Conservation (phyloP, 2,113 vertebrate genomes). For the Sakesphorus luctuosus region DNA sequence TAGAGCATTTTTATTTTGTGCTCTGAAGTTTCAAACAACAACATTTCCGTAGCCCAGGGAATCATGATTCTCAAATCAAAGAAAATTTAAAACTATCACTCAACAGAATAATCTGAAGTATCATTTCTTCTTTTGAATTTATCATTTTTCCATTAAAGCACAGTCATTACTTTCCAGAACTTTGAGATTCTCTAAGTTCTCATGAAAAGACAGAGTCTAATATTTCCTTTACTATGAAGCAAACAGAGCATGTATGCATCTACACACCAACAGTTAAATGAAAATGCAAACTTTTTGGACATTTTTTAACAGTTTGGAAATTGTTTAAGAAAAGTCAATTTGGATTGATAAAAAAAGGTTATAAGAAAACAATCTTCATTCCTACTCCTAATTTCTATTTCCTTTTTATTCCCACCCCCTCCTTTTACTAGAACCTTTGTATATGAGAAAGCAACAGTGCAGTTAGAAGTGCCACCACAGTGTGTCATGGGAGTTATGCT, state of each 20-base stretch:
- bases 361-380: neutral
- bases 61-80: neutral
- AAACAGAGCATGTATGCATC: neutral
- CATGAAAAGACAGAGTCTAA: neutral
- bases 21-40: neutral
- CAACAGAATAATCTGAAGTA: neutral
- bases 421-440: neutral
- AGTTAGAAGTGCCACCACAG: constrained; percentile 64
- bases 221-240: neutral
- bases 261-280: neutral
- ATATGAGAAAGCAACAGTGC: neutral
- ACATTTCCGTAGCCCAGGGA: neutral
- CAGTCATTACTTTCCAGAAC: neutral
- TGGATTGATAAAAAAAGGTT: neutral
- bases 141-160: neutral
- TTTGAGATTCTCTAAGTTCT: neutral
- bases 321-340: neutral
- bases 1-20: neutral
- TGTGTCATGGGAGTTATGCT: constrained; percentile 65
- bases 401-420: too few relatives aligned
- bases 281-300: neutral
- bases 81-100: neutral
- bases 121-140: neutral
- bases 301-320: neutral
- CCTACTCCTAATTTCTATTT: neutral